phyloP scores from a whole-genome alignment of 2,888 invertebrate genomes.

The Ormyrus thymus region DNA sequence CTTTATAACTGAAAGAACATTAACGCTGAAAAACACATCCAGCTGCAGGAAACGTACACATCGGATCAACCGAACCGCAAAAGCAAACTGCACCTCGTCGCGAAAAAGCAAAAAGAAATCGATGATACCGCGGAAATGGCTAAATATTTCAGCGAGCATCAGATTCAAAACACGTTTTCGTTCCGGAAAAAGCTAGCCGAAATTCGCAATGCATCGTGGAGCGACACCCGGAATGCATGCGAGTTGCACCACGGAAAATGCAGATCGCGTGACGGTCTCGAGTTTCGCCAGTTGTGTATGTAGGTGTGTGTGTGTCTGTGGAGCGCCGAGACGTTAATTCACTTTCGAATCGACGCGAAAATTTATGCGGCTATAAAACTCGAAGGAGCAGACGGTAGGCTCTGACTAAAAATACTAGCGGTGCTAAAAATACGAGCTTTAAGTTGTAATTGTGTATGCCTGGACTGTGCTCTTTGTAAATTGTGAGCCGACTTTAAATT shows the following conservation, averaged over 20 bases:
- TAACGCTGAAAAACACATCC: no score
- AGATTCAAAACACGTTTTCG: no score
- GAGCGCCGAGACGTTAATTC: constrained; percentile 24
- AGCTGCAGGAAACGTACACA: no score
- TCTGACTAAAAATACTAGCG: constrained; percentile 10
- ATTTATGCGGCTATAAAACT: constrained; percentile 33
- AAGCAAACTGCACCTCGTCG: no score
- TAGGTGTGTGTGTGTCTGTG: not conserved
- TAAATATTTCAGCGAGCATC: no score
- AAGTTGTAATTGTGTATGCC: no score
- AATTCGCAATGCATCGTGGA: not conserved
- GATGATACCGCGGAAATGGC: no score
- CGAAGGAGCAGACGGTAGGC: not conserved
- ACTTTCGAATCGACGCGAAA: constrained; percentile 41
- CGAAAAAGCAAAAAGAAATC: no score
- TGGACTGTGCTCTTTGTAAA: no score
- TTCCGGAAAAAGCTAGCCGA: not conserved
- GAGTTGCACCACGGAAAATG: constrained; percentile 12
- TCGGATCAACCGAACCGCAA: no score
- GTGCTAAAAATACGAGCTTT: constrained; percentile 7
- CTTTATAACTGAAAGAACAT: no score
- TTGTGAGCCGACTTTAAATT: no score
- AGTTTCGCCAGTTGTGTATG: not conserved
- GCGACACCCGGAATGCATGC: constrained; percentile 11
- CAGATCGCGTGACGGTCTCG: constrained; percentile 18